Evolutionary conservation across 2,888 invertebrate genomes (phyloP), one percentile per base, ranked within the genome.

Genomic region (Lithodes maja): DNA sequence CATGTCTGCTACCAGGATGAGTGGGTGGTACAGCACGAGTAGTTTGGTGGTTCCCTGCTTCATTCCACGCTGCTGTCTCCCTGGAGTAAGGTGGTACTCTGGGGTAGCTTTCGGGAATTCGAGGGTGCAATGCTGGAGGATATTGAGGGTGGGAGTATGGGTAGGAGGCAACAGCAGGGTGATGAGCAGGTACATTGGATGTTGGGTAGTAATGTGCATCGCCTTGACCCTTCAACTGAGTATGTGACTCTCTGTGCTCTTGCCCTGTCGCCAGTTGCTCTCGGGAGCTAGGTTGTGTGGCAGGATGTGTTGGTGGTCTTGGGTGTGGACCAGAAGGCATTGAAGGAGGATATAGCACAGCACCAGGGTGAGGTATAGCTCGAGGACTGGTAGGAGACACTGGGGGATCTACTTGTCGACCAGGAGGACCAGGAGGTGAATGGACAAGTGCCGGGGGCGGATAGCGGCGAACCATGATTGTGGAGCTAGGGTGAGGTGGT

Each of bases 371-470:
- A 50, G 52, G 79, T 1, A 54, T 15, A 81, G 15, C n/a, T 15
- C 55, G 80, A 54, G 9, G 17, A 1, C 54, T 54, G 12, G 80
- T 52, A 0, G 80, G 80, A 54, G 33, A 17, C n/a, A 50, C 52
- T 12, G 68, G 69, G 1, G 83, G 71, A 52, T 83, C 71, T 5
- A 49, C 52, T 2, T 55, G 77, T 53, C 33, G 69, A 33, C 2
- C 53, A 74, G 74, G 75, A 53, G 86, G 50, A 17, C 68, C 68
- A 55, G 75, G 77, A 5, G 81, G 75, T 5, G 86, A 75, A 17
- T 54, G 61, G 15, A 74, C 55, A 15, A 87, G 81, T 5, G 82
- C 17, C 9, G 75, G 55, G 3, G 86, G 82, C 75, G 54, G 86
- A 61, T 81, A 82, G 61, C 52, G 68, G 52, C 75, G 77, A 50